Evolutionary conservation across 2,888 invertebrate genomes (phyloP), one percentile per base, ranked within the genome.

Genomic region (Marronus borbonicus): DNA sequence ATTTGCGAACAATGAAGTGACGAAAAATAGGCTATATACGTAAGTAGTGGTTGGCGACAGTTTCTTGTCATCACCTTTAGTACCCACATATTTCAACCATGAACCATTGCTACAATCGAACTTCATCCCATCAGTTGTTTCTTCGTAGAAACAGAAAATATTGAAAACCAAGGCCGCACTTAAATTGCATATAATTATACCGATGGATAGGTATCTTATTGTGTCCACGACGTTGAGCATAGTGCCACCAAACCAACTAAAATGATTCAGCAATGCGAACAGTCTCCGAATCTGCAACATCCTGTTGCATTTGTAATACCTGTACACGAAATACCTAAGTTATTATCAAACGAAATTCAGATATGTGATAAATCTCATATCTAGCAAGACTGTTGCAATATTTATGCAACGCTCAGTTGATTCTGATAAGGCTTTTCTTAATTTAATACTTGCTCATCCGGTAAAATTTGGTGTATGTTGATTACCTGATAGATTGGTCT

Each of bases 261-360:
- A 65, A 72, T 64, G 80, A 28, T 76, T 78, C n/a, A 74, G 5
- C 0, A 79, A 20, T 7, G 80, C 81, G 8, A 80, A 24, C 24
- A 81, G 72, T 60, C 84, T 78, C 39, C 82, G 80, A n/a, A 81
- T 44, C 60, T 82, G 82, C 10, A 84, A n/a, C 3, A 81, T 55
- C 10, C 81, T 72, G 52, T 81, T 80, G 4, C 79, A 28, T 49
- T 69, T 60, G 64, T 39, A 65, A 17, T 72, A 55, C 24, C 72
- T 72, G 66, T 64, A n/a, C n/a, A 17, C 12, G 12, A 36, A 70
- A 55, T 55, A n/a, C 8, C 12, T 31, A 20, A 62, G 5, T 62
- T 24, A 62, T 12, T 31, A 10, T 28, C 31, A 36, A 36, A 36
- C 4, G n/a, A 14, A 55, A 7, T 55, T n/a, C 5, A 7, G 20